Percentiles rank a stretch among this genome's conserved stretches.
Evolutionary conservation across 2,888 invertebrate genomes (phyloP).

Genomic region (Nomada ferruginata): DNA sequence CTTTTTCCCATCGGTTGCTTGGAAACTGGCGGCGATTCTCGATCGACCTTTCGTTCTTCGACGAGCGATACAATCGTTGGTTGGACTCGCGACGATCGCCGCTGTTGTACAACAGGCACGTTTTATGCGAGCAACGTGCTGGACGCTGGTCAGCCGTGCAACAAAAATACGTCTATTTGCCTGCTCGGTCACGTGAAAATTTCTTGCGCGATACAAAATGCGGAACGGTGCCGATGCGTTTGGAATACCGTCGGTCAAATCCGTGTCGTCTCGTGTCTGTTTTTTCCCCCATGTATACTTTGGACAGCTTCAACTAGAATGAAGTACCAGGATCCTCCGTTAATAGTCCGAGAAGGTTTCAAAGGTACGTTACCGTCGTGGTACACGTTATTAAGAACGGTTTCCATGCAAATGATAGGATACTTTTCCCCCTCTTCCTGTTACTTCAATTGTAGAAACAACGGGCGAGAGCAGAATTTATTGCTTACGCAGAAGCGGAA

Average conservation of each 20-base stretch:
- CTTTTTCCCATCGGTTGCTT: neutral
- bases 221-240: neutral
- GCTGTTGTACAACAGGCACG: constrained; percentile 8
- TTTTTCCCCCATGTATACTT: neutral
- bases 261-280: neutral
- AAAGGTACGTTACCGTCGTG: neutral
- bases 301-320: neutral
- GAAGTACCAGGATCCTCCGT: neutral
- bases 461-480: constrained; percentile 17
- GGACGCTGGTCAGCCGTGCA: neutral
- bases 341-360: constrained; percentile 25
- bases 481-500: constrained; percentile 30
- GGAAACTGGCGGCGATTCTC: constrained; percentile 5
- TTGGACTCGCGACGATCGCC: neutral
- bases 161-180: constrained; percentile 43
- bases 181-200: constrained; percentile 58
- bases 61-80: neutral
- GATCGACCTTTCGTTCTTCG: constrained; percentile 2
- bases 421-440: neutral
- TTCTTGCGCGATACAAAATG: constrained; percentile 24
- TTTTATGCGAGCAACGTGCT: constrained; percentile 33
- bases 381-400: constrained; percentile 21
- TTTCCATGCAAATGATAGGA: constrained; percentile 30
- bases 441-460: constrained; percentile 1
- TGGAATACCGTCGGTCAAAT: neutral